These are phyloP conservation scores for Amblyjoppa proteus DNA, from an alignment of 2,888 invertebrate species.

Conservation along the genomic window DNA sequence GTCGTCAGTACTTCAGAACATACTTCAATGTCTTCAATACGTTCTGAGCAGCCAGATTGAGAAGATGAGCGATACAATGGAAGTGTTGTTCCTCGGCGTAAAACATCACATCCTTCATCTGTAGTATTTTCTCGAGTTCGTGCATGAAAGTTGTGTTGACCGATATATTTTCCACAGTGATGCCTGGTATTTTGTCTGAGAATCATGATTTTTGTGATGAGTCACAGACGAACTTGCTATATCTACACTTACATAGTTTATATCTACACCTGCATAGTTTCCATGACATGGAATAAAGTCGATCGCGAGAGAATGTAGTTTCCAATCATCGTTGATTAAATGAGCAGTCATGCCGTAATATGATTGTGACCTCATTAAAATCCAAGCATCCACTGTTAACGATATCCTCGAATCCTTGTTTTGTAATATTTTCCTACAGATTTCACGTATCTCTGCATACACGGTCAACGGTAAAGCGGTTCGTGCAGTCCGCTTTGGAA, in stretches of 20 bases:
- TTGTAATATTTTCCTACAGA: conserved; percentile 2
- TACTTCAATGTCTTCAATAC: conserved; percentile 26
- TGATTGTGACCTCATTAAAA: conserved; percentile 12
- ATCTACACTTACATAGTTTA: not conserved
- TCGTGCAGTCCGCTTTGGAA: conserved; percentile 22
- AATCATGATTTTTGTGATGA: conserved; percentile 37
- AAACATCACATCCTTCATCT: conserved; percentile 30
- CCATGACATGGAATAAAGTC: conserved; percentile 29
- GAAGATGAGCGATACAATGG: conserved; percentile 26
- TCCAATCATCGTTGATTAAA: conserved; percentile 16
- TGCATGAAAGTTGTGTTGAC: conserved; percentile 30
- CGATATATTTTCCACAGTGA: conserved; percentile 45
- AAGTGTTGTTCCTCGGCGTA: conserved; percentile 26
- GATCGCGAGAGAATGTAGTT: conserved; percentile 18
- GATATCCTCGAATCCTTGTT: conserved; percentile 13
- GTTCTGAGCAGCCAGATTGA: conserved; percentile 41
- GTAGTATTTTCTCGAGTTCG: conserved; percentile 7
- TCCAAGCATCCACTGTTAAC: conserved; percentile 22
- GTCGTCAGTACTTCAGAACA: too few relatives aligned
- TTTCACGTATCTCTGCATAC: conserved; percentile 6
- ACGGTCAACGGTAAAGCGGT: not conserved
- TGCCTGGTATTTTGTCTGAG: conserved; percentile 42
- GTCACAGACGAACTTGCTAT: conserved; percentile 8
- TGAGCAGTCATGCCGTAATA: conserved; percentile 21
- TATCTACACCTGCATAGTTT: conserved; percentile 3